These are phyloP conservation scores for Cataglyphis rosenhaueri DNA, from an alignment of 2,888 invertebrate genomes.

Conservation along the genomic window DNA sequence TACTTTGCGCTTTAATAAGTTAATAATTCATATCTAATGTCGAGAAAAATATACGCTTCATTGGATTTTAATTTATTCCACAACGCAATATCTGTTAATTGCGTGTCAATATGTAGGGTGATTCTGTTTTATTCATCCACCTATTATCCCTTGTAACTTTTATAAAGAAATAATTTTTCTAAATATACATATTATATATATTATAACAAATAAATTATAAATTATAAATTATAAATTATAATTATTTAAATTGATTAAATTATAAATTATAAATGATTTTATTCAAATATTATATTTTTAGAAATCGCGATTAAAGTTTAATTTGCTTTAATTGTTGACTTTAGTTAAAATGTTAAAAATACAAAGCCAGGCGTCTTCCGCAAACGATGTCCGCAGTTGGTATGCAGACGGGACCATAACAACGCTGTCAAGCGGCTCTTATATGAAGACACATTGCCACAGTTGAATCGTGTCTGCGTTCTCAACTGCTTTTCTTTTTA, in stretches of 20 bases:
- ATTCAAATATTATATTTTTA: background rate
- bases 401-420: conserved; percentile 65
- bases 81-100: background rate
- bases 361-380: conserved; percentile 31
- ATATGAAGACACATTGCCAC: conserved; percentile 77
- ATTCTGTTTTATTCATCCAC: background rate
- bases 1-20: conserved; percentile 22
- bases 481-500: conserved; percentile 61
- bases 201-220: background rate
- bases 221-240: no score
- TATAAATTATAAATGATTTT: conserved; percentile 10
- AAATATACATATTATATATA: no score
- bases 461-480: conserved; percentile 73
- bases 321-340: background rate
- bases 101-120: background rate
- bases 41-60: background rate
- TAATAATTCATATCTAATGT: conserved; percentile 19
- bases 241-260: no score
- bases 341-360: background rate
- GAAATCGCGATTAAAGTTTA: background rate
- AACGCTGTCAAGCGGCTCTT: conserved; percentile 65
- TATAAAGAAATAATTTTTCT: background rate
- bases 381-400: conserved; percentile 60
- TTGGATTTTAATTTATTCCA: conserved; percentile 15
- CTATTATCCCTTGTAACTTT: background rate